phyloP scores from a whole-genome alignment of 2,888 invertebrate genomes.

The Spilosoma lubricipeda region DNA sequence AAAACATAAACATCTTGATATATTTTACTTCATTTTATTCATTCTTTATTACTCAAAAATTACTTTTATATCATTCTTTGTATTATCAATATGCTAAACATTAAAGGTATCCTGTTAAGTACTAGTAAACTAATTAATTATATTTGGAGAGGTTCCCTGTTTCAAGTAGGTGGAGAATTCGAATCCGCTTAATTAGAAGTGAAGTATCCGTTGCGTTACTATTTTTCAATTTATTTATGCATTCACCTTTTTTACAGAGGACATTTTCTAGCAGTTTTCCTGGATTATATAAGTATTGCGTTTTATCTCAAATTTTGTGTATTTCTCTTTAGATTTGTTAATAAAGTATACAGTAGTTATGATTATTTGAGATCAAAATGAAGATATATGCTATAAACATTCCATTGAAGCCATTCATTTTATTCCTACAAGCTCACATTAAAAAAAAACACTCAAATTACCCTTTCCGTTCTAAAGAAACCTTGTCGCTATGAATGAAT shows the following conservation, averaged over 20 bases:
- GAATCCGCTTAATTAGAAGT: background rate
- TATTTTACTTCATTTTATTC: no score
- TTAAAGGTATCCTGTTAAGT: background rate
- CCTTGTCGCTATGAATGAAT: constrained; percentile 5
- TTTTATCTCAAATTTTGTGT: no score
- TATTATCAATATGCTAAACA: background rate
- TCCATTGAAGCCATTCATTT: background rate
- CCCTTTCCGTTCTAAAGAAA: constrained; percentile 11
- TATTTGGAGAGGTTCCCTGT: no score
- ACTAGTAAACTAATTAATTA: no score
- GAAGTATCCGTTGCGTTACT: no score
- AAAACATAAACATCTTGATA: background rate
- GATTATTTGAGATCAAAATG: background rate
- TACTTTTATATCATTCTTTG: no score
- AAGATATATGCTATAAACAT: constrained; percentile 6
- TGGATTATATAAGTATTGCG: no score
- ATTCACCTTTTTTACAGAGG: no score
- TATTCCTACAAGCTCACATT: background rate
- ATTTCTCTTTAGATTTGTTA: background rate
- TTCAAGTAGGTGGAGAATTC: background rate
- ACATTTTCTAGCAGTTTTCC: no score
- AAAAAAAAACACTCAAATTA: constrained; percentile 21
- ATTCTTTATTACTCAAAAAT: no score
- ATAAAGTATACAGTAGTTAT: background rate
- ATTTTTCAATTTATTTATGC: no score